These are phyloP conservation scores for Cyclargus thomasi DNA, from an alignment of 1,140 invertebrate species.

Conservation along the genomic window DNA sequence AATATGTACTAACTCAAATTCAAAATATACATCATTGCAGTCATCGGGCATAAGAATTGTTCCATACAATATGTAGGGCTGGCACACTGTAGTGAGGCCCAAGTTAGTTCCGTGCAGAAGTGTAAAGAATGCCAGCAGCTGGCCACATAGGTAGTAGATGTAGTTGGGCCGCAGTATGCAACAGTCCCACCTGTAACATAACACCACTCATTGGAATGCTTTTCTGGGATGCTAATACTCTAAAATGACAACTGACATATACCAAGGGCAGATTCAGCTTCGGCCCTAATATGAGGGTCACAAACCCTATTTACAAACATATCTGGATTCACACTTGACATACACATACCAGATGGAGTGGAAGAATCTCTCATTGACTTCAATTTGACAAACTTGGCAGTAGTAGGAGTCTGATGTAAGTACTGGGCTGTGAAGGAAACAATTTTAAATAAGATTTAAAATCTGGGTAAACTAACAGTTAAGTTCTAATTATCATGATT, in stretches of 20 bases:
- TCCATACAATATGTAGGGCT: slow-evolving; percentile 79
- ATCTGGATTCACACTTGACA: no score
- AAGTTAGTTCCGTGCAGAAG: slow-evolving; percentile 82
- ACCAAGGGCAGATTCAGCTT: no score
- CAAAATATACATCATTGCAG: slow-evolving; percentile 82
- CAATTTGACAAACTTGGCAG: slow-evolving; percentile 65
- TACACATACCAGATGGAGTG: slow-evolving; percentile 64
- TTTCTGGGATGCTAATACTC: no score
- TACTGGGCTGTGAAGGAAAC: slow-evolving; percentile 55
- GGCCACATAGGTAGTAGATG: slow-evolving; percentile 77
- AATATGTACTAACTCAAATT: slow-evolving; percentile 76
- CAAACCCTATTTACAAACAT: no score
- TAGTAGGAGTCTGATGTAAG: slow-evolving; percentile 63
- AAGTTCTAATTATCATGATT: no score
- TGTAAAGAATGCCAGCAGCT: slow-evolving; percentile 77
- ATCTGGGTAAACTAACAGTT: no score
- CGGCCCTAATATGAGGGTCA: no score
- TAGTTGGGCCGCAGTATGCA: slow-evolving; percentile 82
- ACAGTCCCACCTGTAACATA: slow-evolving; percentile 80
- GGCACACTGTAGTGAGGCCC: slow-evolving; percentile 82
- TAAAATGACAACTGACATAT: no score
- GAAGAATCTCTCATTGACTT: slow-evolving; percentile 65
- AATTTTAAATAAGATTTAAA: slow-evolving; percentile 23
- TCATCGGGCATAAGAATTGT: slow-evolving; percentile 81
- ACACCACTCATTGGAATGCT: no score